Evolutionary conservation across 2,888 invertebrate species (phyloP).

Genomic region (Pyrrhia umbra): DNA sequence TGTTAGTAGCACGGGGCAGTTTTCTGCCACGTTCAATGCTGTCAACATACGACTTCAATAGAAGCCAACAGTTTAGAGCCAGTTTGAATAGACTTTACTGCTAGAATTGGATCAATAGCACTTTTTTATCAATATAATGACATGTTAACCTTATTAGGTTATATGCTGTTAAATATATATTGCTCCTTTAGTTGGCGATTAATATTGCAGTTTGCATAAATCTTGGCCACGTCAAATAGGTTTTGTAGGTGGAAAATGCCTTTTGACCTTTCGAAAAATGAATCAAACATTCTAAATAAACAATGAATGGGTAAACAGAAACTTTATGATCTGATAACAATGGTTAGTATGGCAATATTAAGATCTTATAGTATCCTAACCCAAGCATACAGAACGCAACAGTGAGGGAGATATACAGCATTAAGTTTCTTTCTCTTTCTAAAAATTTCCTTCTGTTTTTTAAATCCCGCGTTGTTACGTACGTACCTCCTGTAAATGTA

Average conservation of each 20-base stretch:
- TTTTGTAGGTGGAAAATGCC: too few relatives aligned
- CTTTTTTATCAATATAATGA: not conserved
- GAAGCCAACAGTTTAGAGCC: conserved; percentile 32
- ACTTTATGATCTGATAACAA: not conserved
- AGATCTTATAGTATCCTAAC: not conserved
- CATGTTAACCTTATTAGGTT: too few relatives aligned
- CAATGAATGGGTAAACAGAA: not conserved
- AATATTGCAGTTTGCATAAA: too few relatives aligned
- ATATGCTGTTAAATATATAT: not conserved
- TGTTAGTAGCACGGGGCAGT: conserved; percentile 43
- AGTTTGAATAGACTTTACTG: conserved; percentile 5
- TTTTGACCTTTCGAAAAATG: too few relatives aligned
- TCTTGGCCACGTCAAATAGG: too few relatives aligned
- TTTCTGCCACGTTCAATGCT: conserved; percentile 34
- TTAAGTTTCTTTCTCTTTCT: not conserved
- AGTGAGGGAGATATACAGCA: not conserved
- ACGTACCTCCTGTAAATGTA: conserved; percentile 1
- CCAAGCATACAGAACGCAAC: not conserved
- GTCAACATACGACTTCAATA: conserved; percentile 45
- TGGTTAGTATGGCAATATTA: conserved; percentile 18
- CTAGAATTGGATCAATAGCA: not conserved
- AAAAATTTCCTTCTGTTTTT: not conserved
- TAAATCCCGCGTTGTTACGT: not conserved
- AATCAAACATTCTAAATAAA: too few relatives aligned
- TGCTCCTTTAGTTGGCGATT: not conserved